These are phyloP conservation scores for Mus caroli DNA, from an alignment of 2,797 vertebrate species.

Conservation along the genomic window DNA sequence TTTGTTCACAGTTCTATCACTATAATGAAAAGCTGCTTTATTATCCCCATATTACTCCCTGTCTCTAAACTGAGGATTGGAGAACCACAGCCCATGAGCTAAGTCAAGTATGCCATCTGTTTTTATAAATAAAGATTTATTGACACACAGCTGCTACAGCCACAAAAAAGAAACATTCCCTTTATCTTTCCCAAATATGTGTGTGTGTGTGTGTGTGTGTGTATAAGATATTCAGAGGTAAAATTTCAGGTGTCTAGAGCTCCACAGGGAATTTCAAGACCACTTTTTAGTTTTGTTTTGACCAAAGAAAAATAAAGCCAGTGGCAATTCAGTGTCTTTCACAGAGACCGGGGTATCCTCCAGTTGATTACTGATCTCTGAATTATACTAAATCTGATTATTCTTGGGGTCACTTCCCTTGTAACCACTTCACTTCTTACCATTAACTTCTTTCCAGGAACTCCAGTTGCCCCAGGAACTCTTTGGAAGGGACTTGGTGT, in stretches of 20 bases:
- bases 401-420: not conserved
- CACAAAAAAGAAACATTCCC: not conserved
- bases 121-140: constrained; percentile 53
- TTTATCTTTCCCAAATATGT: not conserved
- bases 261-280: not conserved
- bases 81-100: not conserved
- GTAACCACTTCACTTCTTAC: constrained; percentile 81
- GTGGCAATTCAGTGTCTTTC: not conserved
- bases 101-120: not conserved
- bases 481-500: not conserved
- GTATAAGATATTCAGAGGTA: not conserved
- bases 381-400: not conserved
- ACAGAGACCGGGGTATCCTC: not conserved
- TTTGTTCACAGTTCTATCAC: not conserved
- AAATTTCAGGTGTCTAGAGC: not conserved
- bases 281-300: not conserved
- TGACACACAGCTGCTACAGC: not conserved
- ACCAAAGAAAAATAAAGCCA: constrained; percentile 22
- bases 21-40: not conserved
- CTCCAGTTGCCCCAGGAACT: constrained; percentile 87
- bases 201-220: not conserved
- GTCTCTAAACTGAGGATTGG: not conserved
- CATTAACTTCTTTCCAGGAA: constrained; percentile 78
- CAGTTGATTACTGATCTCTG: not conserved
- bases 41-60: not conserved